Conservation (phyloP, 1,140 invertebrate species). For the Brachionus plicatilis region DNA sequence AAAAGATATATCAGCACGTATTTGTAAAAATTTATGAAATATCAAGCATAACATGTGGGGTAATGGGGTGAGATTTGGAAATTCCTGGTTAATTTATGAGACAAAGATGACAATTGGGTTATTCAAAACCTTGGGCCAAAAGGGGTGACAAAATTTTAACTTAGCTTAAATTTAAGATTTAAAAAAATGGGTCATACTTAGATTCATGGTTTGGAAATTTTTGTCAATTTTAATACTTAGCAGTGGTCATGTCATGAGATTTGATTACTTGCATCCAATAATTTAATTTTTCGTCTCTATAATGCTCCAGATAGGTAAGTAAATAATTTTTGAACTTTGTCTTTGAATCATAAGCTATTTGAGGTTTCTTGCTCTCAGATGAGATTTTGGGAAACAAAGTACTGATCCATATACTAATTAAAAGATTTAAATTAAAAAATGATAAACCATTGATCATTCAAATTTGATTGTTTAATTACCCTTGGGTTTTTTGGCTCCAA, state of each 20-base stretch:
- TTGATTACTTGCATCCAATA: conserved; percentile 66
- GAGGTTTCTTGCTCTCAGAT: conserved; percentile 21
- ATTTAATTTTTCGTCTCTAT: conserved; percentile 64
- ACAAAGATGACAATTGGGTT: too few relatives aligned
- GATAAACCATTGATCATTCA: too few relatives aligned
- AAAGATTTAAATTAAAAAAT: conserved; percentile 40
- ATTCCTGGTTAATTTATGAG: too few relatives aligned
- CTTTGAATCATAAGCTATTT: conserved; percentile 65
- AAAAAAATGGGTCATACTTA: not conserved
- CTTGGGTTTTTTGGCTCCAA: conserved; percentile 89
- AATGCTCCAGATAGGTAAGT: conserved; percentile 71
- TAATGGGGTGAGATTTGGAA: too few relatives aligned
- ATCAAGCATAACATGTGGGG: too few relatives aligned
- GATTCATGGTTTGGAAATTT: not conserved
- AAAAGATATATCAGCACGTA: too few relatives aligned
- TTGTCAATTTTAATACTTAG: conserved; percentile 63
- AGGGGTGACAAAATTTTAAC: too few relatives aligned
- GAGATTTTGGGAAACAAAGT: conserved; percentile 63
- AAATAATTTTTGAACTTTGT: conserved; percentile 80
- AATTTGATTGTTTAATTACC: conserved; percentile 58
- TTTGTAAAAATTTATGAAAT: too few relatives aligned
- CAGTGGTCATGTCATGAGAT: conserved; percentile 61
- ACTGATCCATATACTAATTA: conserved; percentile 73
- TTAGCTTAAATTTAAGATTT: too few relatives aligned
- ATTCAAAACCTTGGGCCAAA: too few relatives aligned